Evolutionary conservation across 2,797 vertebrate genomes (phyloP).

Genomic region (Sebastes goodei): DNA sequence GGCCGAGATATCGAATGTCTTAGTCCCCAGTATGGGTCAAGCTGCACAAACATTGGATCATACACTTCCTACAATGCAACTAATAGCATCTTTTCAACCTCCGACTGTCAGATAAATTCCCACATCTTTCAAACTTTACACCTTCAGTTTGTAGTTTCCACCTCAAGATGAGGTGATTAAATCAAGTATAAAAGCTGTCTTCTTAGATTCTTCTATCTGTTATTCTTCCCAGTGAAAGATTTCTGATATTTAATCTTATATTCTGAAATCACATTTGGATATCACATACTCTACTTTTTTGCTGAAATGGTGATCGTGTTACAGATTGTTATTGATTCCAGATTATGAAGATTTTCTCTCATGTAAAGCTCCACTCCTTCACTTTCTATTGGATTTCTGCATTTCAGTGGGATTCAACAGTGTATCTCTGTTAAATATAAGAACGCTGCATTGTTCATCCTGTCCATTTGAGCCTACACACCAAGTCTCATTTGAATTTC

Average conservation of each 20-base stretch:
- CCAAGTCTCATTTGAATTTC: constrained; percentile 30
- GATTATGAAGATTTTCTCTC: background rate
- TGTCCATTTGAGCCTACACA: constrained; percentile 8
- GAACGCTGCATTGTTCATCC: constrained; percentile 22
- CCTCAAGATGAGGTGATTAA: background rate
- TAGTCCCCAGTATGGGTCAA: background rate
- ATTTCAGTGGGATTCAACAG: constrained; percentile 9
- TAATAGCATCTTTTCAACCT: background rate
- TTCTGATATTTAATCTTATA: background rate
- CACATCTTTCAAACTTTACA: background rate
- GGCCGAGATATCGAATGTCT: background rate
- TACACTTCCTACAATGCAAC: background rate
- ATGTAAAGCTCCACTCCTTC: background rate
- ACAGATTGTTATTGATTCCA: constrained; percentile 16
- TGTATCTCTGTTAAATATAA: constrained; percentile 8
- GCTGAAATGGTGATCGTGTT: background rate
- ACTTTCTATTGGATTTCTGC: constrained; percentile 10
- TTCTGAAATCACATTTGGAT: background rate
- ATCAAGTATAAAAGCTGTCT: background rate
- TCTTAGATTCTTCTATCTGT: background rate
- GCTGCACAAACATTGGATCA: background rate
- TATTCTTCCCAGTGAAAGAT: background rate
- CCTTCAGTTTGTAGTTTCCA: background rate
- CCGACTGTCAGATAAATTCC: background rate
- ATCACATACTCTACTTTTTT: background rate